Evolutionary conservation across 2,113 vertebrate genomes (phyloP), one percentile per base, ranked within the genome.

Genomic region (Scortum barcoo): DNA sequence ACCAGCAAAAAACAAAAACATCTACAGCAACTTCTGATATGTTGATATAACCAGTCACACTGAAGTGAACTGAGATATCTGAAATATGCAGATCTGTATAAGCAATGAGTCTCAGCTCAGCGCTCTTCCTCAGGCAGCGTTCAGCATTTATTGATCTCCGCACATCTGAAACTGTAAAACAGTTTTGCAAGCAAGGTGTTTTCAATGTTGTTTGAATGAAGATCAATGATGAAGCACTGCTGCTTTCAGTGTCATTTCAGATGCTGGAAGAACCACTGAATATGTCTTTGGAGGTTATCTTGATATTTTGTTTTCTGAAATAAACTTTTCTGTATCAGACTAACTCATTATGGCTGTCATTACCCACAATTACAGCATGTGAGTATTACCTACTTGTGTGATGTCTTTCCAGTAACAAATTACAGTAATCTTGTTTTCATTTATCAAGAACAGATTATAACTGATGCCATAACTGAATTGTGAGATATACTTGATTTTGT

Each of bases 111-210:
- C 74, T 36, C 38, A 50, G 5, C 36, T 48, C 22, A 44, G n/a
- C 16, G n/a, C 38, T 17, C 16, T 24, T 74, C 61, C 38, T 69
- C 38, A 9, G 65, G 57, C 57, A 14, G 28, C 26, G 36, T 61
- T 76, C 24, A 69, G 38, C 66, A 57, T 40, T 40, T 40, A 74
- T 74, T 60, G 62, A 82, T 62, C 75, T 54, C 22, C 54, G 44
- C 33, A 61, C 24, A 53, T 44, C 44, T 8, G 7, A 62, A 61
- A 10, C 44, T 30, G 44, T 44, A 60, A 68, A 24, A 78, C 36
- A 20, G 1, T 7, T 33, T 46, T 63, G 48, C 50, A 14, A 57
- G 24, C 46, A n/a, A 20, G 19, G 33, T 36, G 58, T 46, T 62
- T 53, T 62, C n/a, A 62, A 2, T 7, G 7, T 40, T 42, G 1